Conservation (phyloP, 2,888 invertebrate species). For the Netelia inedita region DNA sequence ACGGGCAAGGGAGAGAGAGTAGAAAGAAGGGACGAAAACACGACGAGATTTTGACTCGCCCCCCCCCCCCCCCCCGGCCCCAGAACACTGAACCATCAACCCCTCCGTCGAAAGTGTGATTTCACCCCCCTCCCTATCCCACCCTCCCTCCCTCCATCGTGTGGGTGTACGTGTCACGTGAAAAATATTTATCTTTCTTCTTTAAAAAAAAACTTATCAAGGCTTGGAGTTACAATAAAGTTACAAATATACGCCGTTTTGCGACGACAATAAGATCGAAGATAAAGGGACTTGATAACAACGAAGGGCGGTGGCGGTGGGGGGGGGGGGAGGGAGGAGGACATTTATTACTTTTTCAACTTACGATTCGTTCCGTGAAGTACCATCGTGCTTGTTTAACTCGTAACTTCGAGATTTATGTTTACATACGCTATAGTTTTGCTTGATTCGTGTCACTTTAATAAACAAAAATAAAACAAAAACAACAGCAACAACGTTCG, state of each 20-base stretch:
- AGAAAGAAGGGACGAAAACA: slow-evolving; percentile 26
- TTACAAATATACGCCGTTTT: background rate
- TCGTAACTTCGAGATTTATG: slow-evolving; percentile 42
- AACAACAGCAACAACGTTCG: slow-evolving; percentile 41
- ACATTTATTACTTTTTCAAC: slow-evolving; percentile 72
- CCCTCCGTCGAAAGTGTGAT: slow-evolving; percentile 26
- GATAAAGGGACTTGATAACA: background rate
- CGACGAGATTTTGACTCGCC: slow-evolving; percentile 25
- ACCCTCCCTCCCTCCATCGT: background rate
- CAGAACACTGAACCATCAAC: no score
- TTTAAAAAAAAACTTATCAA: slow-evolving; percentile 1
- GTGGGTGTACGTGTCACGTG: background rate
- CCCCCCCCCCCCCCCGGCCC: no score
- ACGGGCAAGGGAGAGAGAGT: background rate
- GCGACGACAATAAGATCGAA: slow-evolving; percentile 13
- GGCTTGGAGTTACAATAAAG: background rate
- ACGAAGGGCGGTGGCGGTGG: background rate
- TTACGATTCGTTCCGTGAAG: slow-evolving; percentile 84
- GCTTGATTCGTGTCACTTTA: background rate
- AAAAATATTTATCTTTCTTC: background rate
- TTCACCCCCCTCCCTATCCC: slow-evolving; percentile 12
- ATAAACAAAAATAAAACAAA: slow-evolving; percentile 10
- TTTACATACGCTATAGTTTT: slow-evolving; percentile 4
- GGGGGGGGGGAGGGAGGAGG: background rate
- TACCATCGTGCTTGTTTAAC: slow-evolving; percentile 80